phyloP scores from a whole-genome alignment of 2,113 vertebrate species.

The Anarrhichthys ocellatus region DNA sequence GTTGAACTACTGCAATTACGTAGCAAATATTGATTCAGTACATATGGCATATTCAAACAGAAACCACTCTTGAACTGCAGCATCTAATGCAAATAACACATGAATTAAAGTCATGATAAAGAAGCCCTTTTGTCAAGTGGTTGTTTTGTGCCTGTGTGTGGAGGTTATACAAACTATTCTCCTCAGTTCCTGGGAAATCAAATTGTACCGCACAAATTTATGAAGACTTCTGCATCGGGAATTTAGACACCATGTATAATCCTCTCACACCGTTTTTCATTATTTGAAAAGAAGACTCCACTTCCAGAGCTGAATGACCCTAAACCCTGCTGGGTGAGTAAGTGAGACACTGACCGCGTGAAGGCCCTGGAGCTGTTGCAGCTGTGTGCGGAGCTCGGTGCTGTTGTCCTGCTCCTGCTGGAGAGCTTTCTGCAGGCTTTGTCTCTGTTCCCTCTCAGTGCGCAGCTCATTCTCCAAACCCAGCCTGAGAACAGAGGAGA shows the following conservation, averaged over 20 bases:
- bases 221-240: background rate
- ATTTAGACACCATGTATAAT: background rate
- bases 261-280: too few relatives aligned
- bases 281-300: background rate
- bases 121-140: background rate
- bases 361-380: slow-evolving; percentile 94
- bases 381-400: slow-evolving; percentile 89
- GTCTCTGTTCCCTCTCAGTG: slow-evolving; percentile 92
- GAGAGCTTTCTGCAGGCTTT: slow-evolving; percentile 89
- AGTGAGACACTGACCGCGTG: slow-evolving; percentile 77
- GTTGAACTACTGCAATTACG: background rate
- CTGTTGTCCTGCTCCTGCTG: slow-evolving; percentile 91
- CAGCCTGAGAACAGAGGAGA: slow-evolving; percentile 79
- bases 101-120: background rate
- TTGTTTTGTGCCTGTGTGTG: background rate
- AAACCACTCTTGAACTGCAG: background rate
- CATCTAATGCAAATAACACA: background rate
- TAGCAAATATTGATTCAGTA: background rate
- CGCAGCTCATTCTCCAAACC: slow-evolving; percentile 92
- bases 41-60: background rate
- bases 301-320: background rate
- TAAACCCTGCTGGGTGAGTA: background rate
- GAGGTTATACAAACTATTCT: background rate
- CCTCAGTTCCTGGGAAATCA: background rate
- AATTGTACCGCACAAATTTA: too few relatives aligned